Conservation (phyloP, 2,888 invertebrate species). For the Cephonodes hylas region DNA sequence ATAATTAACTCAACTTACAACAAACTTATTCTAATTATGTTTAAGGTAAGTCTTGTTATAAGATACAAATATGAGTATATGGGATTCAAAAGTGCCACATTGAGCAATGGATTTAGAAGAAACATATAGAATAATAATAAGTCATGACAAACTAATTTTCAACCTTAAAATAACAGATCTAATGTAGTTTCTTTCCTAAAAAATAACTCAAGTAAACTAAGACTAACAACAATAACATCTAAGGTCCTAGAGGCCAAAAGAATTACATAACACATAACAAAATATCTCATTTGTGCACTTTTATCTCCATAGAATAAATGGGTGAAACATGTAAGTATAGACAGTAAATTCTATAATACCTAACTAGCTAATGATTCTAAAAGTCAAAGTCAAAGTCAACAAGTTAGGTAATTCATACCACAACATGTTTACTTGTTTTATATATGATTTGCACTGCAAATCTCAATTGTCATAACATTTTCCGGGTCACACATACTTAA, state of each 20-base stretch:
- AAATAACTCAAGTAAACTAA: background rate
- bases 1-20: conserved; percentile 17
- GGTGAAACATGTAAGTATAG: background rate
- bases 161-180: conserved; percentile 4
- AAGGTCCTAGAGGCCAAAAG: background rate
- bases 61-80: background rate
- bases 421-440: no score
- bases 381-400: no score
- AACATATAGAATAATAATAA: background rate
- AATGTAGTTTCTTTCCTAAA: conserved; percentile 12
- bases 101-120: background rate
- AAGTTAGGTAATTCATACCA: no score
- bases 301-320: background rate
- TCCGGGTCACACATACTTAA: no score
- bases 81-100: background rate
- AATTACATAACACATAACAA: background rate
- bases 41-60: background rate
- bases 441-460: no score
- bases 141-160: background rate
- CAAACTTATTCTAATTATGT: conserved; percentile 1
- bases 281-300: background rate
- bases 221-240: background rate
- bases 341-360: background rate
- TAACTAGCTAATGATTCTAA: no score
- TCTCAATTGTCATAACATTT: no score